Conservation (phyloP, 2,113 vertebrate species). For the Pelecanus crispus region DNA sequence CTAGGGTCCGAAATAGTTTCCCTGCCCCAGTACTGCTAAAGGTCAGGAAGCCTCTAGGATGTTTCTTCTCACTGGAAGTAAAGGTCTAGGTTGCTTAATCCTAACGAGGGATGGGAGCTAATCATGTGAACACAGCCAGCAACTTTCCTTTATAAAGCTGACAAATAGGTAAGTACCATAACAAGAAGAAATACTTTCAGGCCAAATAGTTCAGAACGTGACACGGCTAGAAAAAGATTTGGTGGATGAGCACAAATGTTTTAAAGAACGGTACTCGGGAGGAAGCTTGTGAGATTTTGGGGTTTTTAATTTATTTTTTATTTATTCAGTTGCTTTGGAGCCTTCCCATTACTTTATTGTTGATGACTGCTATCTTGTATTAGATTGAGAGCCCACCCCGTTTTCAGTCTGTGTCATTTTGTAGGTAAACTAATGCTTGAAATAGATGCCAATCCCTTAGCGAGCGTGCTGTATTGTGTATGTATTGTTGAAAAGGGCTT, state of each 20-base stretch:
- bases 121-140: neutral
- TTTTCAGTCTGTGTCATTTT: neutral
- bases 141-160: neutral
- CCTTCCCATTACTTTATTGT: neutral
- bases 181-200: neutral
- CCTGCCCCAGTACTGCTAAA: neutral
- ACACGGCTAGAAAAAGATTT: neutral
- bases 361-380: neutral
- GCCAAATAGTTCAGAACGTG: neutral
- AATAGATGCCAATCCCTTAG: neutral
- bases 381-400: neutral
- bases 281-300: rapidly evolving
- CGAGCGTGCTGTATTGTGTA: too few relatives aligned
- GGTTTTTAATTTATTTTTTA: neutral
- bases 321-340: neutral
- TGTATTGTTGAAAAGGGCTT: neutral
- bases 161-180: neutral
- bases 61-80: neutral
- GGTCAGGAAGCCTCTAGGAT: neutral
- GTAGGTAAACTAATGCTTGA: neutral
- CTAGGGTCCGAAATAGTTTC: neutral
- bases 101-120: neutral
- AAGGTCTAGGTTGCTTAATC: neutral
- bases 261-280: neutral
- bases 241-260: neutral